Conservation (phyloP, 2,888 invertebrate genomes). For the Hirtodrosophila alboralis region DNA sequence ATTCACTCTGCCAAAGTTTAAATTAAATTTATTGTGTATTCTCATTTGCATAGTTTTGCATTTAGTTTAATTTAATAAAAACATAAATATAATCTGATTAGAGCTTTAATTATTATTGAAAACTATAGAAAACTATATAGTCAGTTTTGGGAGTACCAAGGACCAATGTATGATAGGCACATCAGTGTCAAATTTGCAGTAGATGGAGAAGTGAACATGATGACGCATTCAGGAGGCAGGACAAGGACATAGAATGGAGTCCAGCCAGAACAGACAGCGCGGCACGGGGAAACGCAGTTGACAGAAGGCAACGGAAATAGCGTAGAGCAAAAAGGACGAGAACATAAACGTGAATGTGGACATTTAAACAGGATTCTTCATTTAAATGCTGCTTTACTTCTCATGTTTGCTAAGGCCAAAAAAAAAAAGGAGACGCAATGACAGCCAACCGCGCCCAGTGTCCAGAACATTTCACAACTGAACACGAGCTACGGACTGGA, state of each 20-base stretch:
- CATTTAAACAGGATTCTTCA: conserved; percentile 53
- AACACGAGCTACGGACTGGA: too few species aligned
- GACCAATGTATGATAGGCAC: conserved; percentile 14
- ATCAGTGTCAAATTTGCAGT: conserved; percentile 39
- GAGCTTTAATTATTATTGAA: too few species aligned
- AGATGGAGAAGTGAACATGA: conserved; percentile 43
- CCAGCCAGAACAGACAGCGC: conserved; percentile 7
- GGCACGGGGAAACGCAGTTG: conserved; percentile 22
- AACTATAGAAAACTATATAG: too few species aligned
- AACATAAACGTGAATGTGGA: too few species aligned
- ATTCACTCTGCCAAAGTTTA: too few species aligned
- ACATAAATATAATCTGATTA: too few species aligned
- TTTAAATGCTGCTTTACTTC: conserved; percentile 53
- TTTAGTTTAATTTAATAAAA: too few species aligned
- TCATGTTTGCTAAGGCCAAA: conserved; percentile 43
- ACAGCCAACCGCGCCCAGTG: conserved; percentile 28
- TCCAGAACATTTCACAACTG: too few species aligned
- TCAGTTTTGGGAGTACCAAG: too few species aligned
- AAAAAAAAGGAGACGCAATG: conserved; percentile 22
- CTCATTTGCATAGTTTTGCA: too few species aligned
- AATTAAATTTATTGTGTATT: too few species aligned
- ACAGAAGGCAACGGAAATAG: conserved; percentile 44
- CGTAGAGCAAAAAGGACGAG: conserved; percentile 7
- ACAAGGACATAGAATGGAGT: neutral
- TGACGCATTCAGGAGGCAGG: conserved; percentile 46